Evolutionary conservation across 37 sponge, comb jelly and placozoan species (phyloP).

Genomic region (Bolinopsis microptera): DNA sequence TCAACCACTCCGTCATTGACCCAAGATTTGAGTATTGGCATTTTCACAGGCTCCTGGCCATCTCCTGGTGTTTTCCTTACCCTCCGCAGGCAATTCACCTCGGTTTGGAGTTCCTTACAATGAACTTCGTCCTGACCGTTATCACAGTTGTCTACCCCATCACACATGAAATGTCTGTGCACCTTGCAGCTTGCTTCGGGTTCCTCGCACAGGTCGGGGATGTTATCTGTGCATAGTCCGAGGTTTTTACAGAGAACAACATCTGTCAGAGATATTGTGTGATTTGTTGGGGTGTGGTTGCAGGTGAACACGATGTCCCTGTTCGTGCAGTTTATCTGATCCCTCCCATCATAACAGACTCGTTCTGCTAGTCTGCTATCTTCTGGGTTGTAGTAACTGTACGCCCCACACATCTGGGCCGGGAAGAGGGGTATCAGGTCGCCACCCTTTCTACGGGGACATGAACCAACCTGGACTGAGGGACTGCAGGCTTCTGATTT

Average conservation of each 20-base stretch:
- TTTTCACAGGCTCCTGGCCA: background rate
- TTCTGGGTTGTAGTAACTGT: background rate
- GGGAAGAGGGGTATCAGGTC: background rate
- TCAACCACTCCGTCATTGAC: background rate
- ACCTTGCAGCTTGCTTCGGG: slow-evolving; percentile 16
- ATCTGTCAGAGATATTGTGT: slow-evolving; percentile 20
- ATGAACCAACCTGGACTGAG: background rate
- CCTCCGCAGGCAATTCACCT: background rate
- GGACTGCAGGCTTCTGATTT: background rate
- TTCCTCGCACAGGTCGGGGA: background rate
- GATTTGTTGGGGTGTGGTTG: background rate
- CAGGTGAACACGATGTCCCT: slow-evolving; percentile 27
- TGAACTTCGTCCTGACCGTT: background rate
- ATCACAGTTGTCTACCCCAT: background rate
- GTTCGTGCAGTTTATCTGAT: slow-evolving; percentile 59
- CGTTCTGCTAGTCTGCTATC: background rate
- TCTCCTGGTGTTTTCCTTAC: background rate
- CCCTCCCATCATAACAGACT: slow-evolving; percentile 2
- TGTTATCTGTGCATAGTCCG: background rate
- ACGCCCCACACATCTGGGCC: background rate
- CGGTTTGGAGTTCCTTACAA: background rate
- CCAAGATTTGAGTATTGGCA: background rate
- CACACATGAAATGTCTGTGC: slow-evolving; percentile 53
- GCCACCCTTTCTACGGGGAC: background rate
- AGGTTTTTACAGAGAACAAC: background rate